Conservation (phyloP, 2,797 vertebrate genomes). For the Enteromius mattozi region DNA sequence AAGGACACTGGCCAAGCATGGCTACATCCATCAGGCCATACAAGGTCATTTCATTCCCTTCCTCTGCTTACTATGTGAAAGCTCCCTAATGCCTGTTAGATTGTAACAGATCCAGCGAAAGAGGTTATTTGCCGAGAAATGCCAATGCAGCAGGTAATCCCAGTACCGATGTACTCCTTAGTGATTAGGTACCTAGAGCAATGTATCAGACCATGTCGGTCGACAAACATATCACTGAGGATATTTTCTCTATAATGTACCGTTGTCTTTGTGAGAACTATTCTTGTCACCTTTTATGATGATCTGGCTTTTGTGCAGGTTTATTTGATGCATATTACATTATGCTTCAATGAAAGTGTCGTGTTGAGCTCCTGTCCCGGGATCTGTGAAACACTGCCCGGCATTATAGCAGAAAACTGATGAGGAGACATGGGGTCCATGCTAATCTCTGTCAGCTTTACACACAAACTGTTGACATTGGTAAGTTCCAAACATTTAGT, state of each 20-base stretch:
- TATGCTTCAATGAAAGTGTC: conserved; percentile 26
- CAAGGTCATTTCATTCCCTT: conserved; percentile 49
- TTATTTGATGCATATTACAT: conserved; percentile 1
- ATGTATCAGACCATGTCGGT: conserved; percentile 39
- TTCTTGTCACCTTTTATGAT: conserved; percentile 28
- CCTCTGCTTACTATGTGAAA: conserved; percentile 37
- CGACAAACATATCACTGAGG: conserved; percentile 8
- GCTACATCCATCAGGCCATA: conserved; percentile 44
- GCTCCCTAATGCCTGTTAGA: conserved; percentile 46
- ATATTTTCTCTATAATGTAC: conserved; percentile 25
- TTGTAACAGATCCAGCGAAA: conserved; percentile 58
- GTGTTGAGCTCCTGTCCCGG: background rate
- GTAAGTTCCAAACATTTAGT: background rate
- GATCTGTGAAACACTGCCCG: background rate
- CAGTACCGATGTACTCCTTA: conserved; percentile 60
- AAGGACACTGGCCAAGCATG: conserved; percentile 64
- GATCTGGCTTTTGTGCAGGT: conserved; percentile 1
- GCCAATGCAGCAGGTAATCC: conserved; percentile 68
- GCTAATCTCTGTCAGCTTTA: conserved; percentile 17
- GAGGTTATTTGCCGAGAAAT: conserved; percentile 57
- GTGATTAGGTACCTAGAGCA: conserved; percentile 66
- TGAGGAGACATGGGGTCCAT: background rate
- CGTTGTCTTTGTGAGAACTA: background rate
- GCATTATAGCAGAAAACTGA: background rate
- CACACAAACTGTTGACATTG: background rate